Conservation (phyloP, 2,888 invertebrate genomes). For the Zaprionus lineosus region DNA sequence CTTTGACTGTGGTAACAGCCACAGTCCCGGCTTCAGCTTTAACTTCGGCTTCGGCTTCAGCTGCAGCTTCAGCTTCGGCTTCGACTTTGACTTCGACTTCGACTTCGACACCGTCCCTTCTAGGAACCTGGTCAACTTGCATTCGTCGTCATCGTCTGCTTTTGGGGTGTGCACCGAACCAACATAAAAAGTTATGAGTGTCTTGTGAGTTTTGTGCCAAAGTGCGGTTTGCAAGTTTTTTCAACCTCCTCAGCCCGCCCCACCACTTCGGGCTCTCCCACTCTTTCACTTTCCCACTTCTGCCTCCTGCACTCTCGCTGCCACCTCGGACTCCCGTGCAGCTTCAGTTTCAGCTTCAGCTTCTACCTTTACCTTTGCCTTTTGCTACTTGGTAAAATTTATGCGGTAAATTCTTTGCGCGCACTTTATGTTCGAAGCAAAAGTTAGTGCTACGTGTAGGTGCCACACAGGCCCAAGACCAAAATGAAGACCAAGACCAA, state of each 20-base stretch:
- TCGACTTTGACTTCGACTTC: neutral
- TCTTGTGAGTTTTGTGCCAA: constrained; percentile 79
- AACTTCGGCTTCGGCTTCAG: neutral
- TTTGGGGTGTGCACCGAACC: constrained; percentile 70
- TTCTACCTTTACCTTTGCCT: constrained; percentile 45
- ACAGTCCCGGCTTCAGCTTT: neutral
- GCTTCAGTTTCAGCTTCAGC: too few relatives aligned
- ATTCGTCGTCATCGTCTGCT: constrained; percentile 22
- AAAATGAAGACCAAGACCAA: too few relatives aligned
- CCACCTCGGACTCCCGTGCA: too few relatives aligned
- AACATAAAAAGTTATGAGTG: constrained; percentile 77
- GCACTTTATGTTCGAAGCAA: constrained; percentile 78
- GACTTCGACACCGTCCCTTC: neutral
- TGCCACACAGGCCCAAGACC: constrained; percentile 17
- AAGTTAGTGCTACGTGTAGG: constrained; percentile 77
- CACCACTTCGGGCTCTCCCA: too few relatives aligned
- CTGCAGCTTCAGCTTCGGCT: neutral
- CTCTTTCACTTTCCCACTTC: too few relatives aligned
- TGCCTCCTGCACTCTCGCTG: neutral
- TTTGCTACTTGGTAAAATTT: constrained; percentile 75
- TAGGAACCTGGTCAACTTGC: constrained; percentile 38
- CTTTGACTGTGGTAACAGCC: neutral
- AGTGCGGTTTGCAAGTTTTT: constrained; percentile 74
- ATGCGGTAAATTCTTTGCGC: constrained; percentile 77
- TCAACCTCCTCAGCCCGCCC: constrained; percentile 19